Conservation (phyloP, 2,113 vertebrate genomes). For the Amazona guildingii region DNA sequence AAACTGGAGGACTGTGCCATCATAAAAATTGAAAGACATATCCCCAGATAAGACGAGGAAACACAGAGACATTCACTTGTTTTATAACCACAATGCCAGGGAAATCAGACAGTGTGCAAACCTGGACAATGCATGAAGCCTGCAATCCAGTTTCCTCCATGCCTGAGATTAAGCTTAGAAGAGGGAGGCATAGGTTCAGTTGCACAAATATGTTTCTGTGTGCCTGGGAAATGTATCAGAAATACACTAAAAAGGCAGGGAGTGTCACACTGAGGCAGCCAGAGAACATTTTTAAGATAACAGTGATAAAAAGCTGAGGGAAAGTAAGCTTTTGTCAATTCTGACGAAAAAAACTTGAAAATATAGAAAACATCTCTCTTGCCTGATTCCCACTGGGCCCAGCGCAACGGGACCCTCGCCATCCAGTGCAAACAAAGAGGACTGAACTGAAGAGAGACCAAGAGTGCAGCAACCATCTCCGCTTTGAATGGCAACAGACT, state of each 20-base stretch:
- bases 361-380: fast-evolving
- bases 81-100: not conserved
- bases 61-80: not conserved
- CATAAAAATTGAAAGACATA: not conserved
- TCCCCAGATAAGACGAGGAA: not conserved
- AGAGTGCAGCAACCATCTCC: not conserved
- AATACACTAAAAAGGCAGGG: not conserved
- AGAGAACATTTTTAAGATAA: not conserved
- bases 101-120: not conserved
- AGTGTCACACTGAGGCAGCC: not conserved
- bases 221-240: not conserved
- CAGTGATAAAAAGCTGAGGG: not conserved
- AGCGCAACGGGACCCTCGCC: not conserved
- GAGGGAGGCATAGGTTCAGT: not conserved
- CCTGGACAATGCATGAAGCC: too few relatives aligned
- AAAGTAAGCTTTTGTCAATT: not conserved
- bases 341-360: not conserved
- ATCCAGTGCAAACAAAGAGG: not conserved
- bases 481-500: not conserved
- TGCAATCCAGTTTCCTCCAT: not conserved
- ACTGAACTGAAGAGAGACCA: not conserved
- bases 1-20: not conserved
- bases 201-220: not conserved
- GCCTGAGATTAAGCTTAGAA: not conserved
- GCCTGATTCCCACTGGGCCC: not conserved